A percentile compares a stretch with the other conserved stretches of the same genome.
Evolutionary conservation across 1,140 invertebrate genomes (phyloP).

Genomic region (Oncopodura yosiiana): DNA sequence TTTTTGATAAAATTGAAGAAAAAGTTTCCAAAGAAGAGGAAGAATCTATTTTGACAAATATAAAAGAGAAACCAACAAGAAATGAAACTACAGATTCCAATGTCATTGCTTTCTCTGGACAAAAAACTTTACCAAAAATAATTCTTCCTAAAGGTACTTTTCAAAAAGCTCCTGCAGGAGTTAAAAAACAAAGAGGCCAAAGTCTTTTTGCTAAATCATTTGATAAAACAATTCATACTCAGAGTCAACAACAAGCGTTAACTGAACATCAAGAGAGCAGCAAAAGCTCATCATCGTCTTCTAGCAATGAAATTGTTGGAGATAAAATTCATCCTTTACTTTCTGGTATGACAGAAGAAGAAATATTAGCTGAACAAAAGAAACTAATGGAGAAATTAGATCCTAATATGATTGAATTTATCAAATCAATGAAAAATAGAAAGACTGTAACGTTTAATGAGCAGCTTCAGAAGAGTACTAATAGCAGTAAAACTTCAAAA

Average conservation of each 20-base stretch:
- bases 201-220: too few relatives aligned
- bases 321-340: slow-evolving; percentile 39
- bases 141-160: not conserved
- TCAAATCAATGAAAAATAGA: slow-evolving; percentile 44
- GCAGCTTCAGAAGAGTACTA: slow-evolving; percentile 5
- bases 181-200: too few relatives aligned
- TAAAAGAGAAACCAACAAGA: not conserved
- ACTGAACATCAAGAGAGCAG: too few relatives aligned
- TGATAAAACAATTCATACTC: too few relatives aligned
- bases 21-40: slow-evolving; percentile 7
- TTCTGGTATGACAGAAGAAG: slow-evolving; percentile 56
- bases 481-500: slow-evolving; percentile 34
- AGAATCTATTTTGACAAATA: slow-evolving; percentile 9
- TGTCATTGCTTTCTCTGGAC: slow-evolving; percentile 1
- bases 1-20: slow-evolving; percentile 18
- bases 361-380: slow-evolving; percentile 63
- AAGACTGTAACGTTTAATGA: too few relatives aligned
- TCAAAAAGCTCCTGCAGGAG: not conserved
- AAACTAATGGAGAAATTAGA: slow-evolving; percentile 55
- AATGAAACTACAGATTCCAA: slow-evolving; percentile 6
- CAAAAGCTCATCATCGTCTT: too few relatives aligned
- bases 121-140: not conserved
- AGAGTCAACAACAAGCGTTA: too few relatives aligned
- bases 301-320: too few relatives aligned
- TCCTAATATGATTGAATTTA: slow-evolving; percentile 54